A percentile compares a stretch with the other conserved stretches of the same genome.
These are phyloP conservation scores for Periparus ater DNA, from an alignment of 2,797 vertebrate species.

Conservation along the genomic window DNA sequence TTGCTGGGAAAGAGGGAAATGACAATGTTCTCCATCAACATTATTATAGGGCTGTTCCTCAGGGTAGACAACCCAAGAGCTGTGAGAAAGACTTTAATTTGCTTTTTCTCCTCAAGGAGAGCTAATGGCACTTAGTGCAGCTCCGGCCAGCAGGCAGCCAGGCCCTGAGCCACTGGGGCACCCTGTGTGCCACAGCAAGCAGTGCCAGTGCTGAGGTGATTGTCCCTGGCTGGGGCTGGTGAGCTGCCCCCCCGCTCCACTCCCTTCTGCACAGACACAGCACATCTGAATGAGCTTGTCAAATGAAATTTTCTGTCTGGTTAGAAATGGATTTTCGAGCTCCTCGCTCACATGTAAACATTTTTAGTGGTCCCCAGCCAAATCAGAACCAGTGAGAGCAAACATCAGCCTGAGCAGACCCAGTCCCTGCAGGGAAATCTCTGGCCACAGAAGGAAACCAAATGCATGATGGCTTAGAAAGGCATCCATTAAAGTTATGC, in stretches of 20 bases:
- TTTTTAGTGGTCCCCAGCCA: conserved; percentile 30
- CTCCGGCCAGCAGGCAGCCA: not conserved
- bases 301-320: conserved; percentile 45
- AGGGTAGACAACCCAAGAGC: not conserved
- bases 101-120: not conserved
- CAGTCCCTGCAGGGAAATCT: conserved; percentile 21
- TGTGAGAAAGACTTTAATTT: not conserved
- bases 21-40: not conserved
- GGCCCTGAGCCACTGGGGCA: not conserved
- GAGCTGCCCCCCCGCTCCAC: not conserved
- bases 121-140: not conserved
- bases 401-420: conserved; percentile 5
- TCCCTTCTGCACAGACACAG: not conserved
- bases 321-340: conserved; percentile 42
- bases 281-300: not conserved
- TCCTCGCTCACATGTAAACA: not conserved
- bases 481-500: not conserved
- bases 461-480: not conserved
- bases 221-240: not conserved
- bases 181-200: not conserved
- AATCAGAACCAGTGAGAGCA: not conserved
- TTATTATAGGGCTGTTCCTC: not conserved
- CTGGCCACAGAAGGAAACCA: conserved; percentile 10
- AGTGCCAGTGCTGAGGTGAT: fast-evolving
- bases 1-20: conserved; percentile 8